phyloP scores from a whole-genome alignment of 2,113 vertebrate genomes.

The Bagarius yarrelli region DNA sequence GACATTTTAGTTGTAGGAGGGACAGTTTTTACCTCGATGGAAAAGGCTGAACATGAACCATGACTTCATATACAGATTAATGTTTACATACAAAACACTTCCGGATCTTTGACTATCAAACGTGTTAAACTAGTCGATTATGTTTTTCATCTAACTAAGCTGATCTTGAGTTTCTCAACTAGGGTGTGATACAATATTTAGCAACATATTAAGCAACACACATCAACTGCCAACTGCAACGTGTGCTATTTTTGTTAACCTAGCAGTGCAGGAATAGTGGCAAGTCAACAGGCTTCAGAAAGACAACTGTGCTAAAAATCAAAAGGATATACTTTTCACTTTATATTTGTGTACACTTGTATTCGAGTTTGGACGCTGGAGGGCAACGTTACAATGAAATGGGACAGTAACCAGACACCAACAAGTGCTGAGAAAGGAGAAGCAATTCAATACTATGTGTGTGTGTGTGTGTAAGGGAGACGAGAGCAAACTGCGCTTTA shows the following conservation, averaged over 20 bases:
- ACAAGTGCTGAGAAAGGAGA: constrained; percentile 31
- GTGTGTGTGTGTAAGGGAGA: not conserved
- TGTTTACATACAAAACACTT: constrained; percentile 39
- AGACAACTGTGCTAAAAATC: not conserved
- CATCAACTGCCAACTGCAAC: not conserved
- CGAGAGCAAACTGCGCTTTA: not conserved
- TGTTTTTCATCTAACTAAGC: constrained; percentile 2
- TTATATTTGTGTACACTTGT: no score
- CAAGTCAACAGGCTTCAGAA: not conserved
- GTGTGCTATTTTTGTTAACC: no score
- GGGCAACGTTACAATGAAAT: constrained; percentile 49
- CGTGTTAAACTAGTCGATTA: constrained; percentile 25
- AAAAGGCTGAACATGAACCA: constrained; percentile 28
- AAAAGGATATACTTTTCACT: not conserved
- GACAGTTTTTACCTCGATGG: not conserved
- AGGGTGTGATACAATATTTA: constrained; percentile 3
- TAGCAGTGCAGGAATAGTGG: not conserved
- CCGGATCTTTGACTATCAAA: constrained; percentile 5
- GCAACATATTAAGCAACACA: not conserved
- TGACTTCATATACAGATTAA: not conserved
- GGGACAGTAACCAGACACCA: constrained; percentile 63
- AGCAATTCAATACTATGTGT: constrained; percentile 52
- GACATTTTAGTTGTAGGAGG: not conserved
- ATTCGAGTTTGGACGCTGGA: no score
- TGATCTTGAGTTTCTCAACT: constrained; percentile 1